Conservation (phyloP, 2,113 vertebrate species). For the Crocuta crocuta region DNA sequence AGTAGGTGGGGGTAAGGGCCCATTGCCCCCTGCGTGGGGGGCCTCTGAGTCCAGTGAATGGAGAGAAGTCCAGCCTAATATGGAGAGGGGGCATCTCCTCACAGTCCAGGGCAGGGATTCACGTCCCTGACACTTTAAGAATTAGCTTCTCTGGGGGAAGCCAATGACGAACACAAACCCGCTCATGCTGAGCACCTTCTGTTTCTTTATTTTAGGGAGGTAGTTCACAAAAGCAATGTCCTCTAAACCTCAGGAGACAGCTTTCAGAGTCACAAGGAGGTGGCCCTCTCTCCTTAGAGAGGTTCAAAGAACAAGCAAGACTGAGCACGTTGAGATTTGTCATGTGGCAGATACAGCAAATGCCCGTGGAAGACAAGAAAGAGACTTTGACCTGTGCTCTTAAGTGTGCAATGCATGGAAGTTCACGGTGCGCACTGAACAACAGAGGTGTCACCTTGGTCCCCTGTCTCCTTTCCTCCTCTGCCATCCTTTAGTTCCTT, state of each 20-base stretch:
- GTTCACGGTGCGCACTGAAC: fast-evolving
- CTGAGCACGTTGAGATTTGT: not conserved
- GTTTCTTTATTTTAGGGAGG: not conserved
- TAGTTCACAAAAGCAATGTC: not conserved
- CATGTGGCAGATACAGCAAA: not conserved
- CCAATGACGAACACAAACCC: not conserved
- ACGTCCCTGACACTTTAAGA: not conserved
- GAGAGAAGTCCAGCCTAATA: not conserved
- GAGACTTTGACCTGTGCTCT: fast-evolving
- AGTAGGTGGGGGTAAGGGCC: fast-evolving
- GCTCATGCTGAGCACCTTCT: not conserved
- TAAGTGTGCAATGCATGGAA: fast-evolving
- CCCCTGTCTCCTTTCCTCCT: not conserved
- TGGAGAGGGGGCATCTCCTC: fast-evolving
- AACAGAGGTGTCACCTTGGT: not conserved
- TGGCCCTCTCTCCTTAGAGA: not conserved
- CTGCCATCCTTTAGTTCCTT: not conserved
- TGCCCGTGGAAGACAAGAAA: not conserved
- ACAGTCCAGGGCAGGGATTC: too few species aligned
- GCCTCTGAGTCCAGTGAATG: not conserved
- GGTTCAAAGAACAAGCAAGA: not conserved
- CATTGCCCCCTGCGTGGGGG: not conserved
- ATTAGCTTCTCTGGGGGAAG: not conserved
- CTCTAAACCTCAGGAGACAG: not conserved
- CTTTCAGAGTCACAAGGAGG: not conserved